Evolutionary conservation across 2,113 vertebrate genomes (phyloP).

Genomic region (Muscicapa adusta): DNA sequence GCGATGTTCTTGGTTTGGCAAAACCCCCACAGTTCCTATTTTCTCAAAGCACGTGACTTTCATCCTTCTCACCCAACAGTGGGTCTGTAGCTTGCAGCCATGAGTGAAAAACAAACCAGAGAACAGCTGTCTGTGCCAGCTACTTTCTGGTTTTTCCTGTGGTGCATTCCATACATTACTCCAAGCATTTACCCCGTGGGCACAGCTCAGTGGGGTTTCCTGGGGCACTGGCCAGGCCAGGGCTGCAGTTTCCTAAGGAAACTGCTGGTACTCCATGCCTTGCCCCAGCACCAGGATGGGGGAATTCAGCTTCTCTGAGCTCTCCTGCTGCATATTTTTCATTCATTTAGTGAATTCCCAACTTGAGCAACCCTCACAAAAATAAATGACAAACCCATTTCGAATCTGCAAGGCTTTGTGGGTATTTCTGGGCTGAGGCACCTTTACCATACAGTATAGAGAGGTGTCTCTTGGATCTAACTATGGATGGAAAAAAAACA

Average conservation of each 20-base stretch:
- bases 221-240: fast-evolving
- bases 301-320: neutral
- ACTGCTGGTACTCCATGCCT: neutral
- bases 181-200: neutral
- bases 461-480: neutral
- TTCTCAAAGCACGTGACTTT: neutral
- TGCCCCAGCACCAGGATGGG: neutral
- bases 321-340: fast-evolving
- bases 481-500: neutral
- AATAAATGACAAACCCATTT: neutral
- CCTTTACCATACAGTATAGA: neutral
- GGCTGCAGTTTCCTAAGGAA: neutral
- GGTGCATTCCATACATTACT: neutral
- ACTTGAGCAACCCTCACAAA: neutral
- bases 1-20: neutral
- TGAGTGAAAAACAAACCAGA: fast-evolving
- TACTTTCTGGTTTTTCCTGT: neutral
- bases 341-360: neutral
- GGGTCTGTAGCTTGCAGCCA: neutral
- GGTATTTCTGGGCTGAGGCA: neutral
- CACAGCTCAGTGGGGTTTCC: neutral
- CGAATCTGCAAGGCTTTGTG: fast-evolving
- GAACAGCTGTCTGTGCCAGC: neutral
- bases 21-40: neutral
- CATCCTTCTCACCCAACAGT: neutral